Percentiles rank a stretch among this genome's conserved stretches.
phyloP scores from a whole-genome alignment of 2,888 invertebrate genomes.

The Galeopsomyia nigrocyanea region DNA sequence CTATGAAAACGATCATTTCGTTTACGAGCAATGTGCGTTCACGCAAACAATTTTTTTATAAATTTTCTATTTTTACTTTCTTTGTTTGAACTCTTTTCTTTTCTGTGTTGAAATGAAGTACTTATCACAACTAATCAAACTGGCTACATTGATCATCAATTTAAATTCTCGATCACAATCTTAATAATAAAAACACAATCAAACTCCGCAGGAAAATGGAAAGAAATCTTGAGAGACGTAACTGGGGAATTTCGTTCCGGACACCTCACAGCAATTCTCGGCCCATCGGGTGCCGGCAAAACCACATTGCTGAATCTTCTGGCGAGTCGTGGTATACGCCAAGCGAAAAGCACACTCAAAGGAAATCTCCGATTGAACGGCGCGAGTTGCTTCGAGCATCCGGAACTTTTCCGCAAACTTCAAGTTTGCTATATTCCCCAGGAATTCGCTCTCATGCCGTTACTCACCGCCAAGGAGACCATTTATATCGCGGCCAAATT shows the following conservation, averaged over 20 bases:
- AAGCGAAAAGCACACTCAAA: slow-evolving; percentile 50
- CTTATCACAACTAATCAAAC: background rate
- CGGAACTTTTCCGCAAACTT: slow-evolving; percentile 21
- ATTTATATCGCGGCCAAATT: slow-evolving; percentile 73
- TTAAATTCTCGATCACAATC: background rate
- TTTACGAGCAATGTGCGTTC: too few relatives aligned
- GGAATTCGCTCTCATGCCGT: slow-evolving; percentile 71
- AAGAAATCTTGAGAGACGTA: slow-evolving; percentile 71
- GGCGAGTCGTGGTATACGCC: slow-evolving; percentile 73
- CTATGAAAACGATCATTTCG: too few relatives aligned
- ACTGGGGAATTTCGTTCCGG: slow-evolving; percentile 75
- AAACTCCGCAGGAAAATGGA: slow-evolving; percentile 52
- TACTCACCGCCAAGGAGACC: slow-evolving; percentile 73
- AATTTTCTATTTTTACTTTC: background rate
- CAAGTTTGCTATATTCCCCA: slow-evolving; percentile 79
- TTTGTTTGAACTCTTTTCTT: background rate
- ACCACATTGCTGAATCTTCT: slow-evolving; percentile 82
- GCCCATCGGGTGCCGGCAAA: slow-evolving; percentile 84
- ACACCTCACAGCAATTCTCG: slow-evolving; percentile 76
- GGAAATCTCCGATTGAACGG: slow-evolving; percentile 30
- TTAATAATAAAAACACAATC: background rate
- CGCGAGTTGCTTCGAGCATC: slow-evolving; percentile 2
- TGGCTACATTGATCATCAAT: background rate
- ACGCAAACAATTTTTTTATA: too few relatives aligned
- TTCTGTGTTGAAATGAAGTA: background rate